Base-by-base conservation (phyloP, 2,113 vertebrate genomes). In the Narcine bancroftii region DNA sequence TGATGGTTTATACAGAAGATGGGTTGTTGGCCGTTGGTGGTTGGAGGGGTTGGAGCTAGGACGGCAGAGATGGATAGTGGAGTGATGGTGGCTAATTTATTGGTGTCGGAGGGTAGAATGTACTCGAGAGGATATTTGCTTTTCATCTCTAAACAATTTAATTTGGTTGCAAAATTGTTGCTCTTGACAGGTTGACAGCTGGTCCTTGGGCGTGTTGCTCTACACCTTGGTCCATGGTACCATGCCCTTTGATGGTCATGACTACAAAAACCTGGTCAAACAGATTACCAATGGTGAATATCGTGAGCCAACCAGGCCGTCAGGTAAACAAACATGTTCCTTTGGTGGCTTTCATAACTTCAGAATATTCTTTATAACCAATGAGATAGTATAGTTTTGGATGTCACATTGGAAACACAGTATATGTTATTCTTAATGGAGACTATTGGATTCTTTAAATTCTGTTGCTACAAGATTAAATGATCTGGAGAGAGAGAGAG, bases 181-280 rank as follows among this genome's bases (percentile, higher is more conserved):
- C 45, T 45, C 24, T 26, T 15, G 63, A 0, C 96, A 99, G 97
- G 99, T 99, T 94, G 99, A 99, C 95, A 99, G 98, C 93, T 99
- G 99, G 99, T 99, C 99, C 66, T 95, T 99, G 47, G 99, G 99
- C 0, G 99, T 99, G 15, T 96, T 99, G 1, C 96, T 99, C 26
- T 99, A 99, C 94, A 97, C 98, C 5, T 94, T 99, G 95, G 97
- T 99, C 56, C 98, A 99, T 0, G 98, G 98, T 91, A 96, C 97
- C 0, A 99, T 99, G 99, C 98, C 99, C 0, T 99, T 99, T 0
- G 98, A 99, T 0, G 97, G 98, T 56, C 97, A 96, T 0, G 97
- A 98, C 94, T 97, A 99, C 94, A 98, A 96, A 94, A 96, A 94
- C 0, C 93, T 99, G 93, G 98, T 99, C 92, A 97, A 97, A 93